Evolutionary conservation across 2,888 invertebrate species (phyloP).

Genomic region (Melieria picta): DNA sequence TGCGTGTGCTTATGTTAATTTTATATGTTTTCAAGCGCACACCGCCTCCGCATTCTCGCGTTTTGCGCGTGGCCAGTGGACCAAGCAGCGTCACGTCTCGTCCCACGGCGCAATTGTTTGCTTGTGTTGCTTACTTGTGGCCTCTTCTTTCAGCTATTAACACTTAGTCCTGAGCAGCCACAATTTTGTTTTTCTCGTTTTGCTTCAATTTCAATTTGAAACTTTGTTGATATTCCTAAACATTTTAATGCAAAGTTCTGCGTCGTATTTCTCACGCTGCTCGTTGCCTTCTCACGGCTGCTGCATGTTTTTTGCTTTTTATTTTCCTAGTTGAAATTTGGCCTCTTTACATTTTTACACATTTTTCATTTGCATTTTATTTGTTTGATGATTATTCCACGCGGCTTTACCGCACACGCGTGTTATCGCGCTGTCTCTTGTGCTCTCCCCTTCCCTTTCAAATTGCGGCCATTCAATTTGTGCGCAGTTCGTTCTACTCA

Average conservation of each 20-base stretch:
- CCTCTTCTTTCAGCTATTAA: not conserved
- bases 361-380: not conserved
- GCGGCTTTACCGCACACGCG: not conserved
- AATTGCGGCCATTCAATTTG: no score
- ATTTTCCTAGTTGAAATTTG: not conserved
- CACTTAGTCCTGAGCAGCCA: no score
- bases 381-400: not conserved
- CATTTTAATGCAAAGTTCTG: not conserved
- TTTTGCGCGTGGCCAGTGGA: no score
- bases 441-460: no score
- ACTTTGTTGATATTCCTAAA: constrained; percentile 1
- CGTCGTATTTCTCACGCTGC: no score
- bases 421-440: no score
- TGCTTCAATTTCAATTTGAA: not conserved
- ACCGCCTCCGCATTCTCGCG: no score
- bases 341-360: not conserved
- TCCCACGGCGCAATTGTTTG: no score
- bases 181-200: not conserved
- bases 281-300: no score
- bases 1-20: constrained; percentile 10
- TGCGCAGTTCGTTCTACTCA: not conserved
- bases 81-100: no score
- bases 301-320: not conserved
- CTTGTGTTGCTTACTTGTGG: not conserved
- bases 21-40: not conserved